These are phyloP conservation scores for Drosophila quadrilineata DNA, from an alignment of 1,140 invertebrate species.

Conservation along the genomic window DNA sequence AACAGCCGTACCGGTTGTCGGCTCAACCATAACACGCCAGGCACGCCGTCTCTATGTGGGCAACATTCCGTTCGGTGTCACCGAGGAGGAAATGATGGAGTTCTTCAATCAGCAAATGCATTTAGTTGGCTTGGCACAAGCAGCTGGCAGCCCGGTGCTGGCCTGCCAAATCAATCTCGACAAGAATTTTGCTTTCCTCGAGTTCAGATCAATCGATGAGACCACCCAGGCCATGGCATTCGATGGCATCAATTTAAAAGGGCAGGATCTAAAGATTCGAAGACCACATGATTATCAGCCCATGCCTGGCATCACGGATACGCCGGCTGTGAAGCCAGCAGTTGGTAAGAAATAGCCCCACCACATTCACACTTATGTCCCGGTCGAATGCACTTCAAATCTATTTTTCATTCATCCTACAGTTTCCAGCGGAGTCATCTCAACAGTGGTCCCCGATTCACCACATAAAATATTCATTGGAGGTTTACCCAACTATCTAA, in stretches of 20 bases:
- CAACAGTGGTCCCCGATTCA: conserved; percentile 96
- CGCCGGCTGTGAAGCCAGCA: conserved; percentile 91
- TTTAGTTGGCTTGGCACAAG: conserved; percentile 97
- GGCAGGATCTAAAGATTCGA: conserved; percentile 99
- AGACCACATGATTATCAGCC: conserved; percentile 99
- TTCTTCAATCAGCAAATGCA: conserved; percentile 99
- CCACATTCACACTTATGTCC: neutral
- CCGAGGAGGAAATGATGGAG: conserved; percentile 99
- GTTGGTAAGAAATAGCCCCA: conserved; percentile 84
- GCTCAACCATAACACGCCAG: conserved; percentile 98
- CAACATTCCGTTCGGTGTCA: conserved; percentile 99
- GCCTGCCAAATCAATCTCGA: conserved; percentile 99
- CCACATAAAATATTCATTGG: conserved; percentile 99
- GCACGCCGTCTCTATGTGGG: conserved; percentile 97
- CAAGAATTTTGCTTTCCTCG: conserved; percentile 99
- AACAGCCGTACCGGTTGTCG: conserved; percentile 97
- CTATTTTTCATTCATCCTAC: neutral
- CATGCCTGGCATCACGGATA: conserved; percentile 97
- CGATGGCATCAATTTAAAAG: conserved; percentile 99
- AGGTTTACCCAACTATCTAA: conserved; percentile 98
- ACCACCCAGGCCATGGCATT: conserved; percentile 99
- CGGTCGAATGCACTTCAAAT: neutral
- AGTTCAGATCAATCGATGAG: conserved; percentile 98
- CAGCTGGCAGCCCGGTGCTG: conserved; percentile 98
- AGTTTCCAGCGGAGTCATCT: conserved; percentile 88